Conservation (phyloP, 2,113 vertebrate species). For the Tapirus terrestris region DNA sequence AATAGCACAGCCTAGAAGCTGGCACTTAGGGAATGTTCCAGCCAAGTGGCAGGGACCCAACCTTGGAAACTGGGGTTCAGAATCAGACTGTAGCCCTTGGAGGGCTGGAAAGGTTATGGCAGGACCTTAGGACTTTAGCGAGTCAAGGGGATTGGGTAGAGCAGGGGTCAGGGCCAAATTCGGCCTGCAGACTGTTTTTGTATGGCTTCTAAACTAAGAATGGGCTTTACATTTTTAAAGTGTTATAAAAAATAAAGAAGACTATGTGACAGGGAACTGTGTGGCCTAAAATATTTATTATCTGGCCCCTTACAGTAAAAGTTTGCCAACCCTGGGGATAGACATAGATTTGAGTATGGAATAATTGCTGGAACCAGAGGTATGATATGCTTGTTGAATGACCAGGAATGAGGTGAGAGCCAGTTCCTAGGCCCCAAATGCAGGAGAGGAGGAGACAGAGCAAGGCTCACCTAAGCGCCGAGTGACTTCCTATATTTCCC, state of each 20-base stretch:
- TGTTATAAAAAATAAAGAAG: not conserved
- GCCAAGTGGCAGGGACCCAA: not conserved
- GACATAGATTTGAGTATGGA: not conserved
- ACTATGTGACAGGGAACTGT: not conserved
- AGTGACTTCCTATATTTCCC: not conserved
- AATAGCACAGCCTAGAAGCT: not conserved
- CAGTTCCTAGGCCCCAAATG: not conserved
- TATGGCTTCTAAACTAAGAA: not conserved
- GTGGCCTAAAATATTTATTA: slow-evolving; percentile 21
- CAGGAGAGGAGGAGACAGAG: not conserved
- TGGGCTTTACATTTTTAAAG: slow-evolving; percentile 15
- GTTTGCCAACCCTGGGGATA: not conserved
- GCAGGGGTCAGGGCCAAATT: not conserved
- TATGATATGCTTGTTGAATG: not conserved
- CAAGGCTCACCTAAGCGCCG: not conserved
- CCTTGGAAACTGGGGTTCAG: not conserved
- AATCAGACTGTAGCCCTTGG: not conserved
- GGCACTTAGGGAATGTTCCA: not conserved
- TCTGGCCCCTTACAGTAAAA: not conserved
- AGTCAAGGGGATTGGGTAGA: not conserved
- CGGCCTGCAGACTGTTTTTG: not conserved
- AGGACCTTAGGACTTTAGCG: not conserved
- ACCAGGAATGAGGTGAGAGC: not conserved
- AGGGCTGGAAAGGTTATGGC: not conserved
- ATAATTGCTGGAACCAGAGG: not conserved